These are phyloP conservation scores for Lasiommata megera DNA, from an alignment of 2,888 invertebrate genomes.

Conservation along the genomic window DNA sequence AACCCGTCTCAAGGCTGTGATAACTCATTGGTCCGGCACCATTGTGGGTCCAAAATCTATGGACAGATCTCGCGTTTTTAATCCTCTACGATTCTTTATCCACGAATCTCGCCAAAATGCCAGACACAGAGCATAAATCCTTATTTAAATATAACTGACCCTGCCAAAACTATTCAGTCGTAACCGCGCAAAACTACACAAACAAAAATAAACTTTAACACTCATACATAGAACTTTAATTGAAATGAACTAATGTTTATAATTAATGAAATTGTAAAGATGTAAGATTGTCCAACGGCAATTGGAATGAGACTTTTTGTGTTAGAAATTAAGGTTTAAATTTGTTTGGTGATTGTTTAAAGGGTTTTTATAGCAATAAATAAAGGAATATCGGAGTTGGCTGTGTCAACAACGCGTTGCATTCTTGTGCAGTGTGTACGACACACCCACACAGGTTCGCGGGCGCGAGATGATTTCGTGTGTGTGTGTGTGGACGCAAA, in stretches of 20 bases:
- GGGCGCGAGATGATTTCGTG: constrained; percentile 25
- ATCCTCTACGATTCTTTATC: constrained; percentile 68
- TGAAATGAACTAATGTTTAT: constrained; percentile 18
- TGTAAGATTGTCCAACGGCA: constrained; percentile 36
- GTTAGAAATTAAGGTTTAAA: constrained; percentile 25
- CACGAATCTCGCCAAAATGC: constrained; percentile 77
- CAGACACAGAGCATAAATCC: constrained; percentile 80
- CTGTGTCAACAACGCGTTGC: constrained; percentile 81
- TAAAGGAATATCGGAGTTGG: constrained; percentile 81
- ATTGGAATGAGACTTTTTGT: constrained; percentile 30
- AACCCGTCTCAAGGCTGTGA: constrained; percentile 42
- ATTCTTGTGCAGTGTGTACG: constrained; percentile 75
- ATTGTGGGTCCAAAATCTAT: constrained; percentile 59
- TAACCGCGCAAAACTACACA: constrained; percentile 34
- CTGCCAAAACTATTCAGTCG: constrained; percentile 34
- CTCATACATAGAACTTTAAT: constrained; percentile 37
- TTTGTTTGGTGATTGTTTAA: constrained; percentile 35
- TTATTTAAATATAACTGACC: constrained; percentile 76
- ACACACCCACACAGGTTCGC: constrained; percentile 52
- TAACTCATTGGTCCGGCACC: constrained; percentile 45
- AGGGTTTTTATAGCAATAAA: constrained; percentile 79
- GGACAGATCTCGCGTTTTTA: constrained; percentile 59
- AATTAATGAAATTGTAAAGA: constrained; percentile 35
- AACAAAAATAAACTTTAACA: constrained; percentile 40
- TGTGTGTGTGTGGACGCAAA: constrained; percentile 65